Conservation (phyloP, 2,888 invertebrate genomes). For the Drosophila rellima region DNA sequence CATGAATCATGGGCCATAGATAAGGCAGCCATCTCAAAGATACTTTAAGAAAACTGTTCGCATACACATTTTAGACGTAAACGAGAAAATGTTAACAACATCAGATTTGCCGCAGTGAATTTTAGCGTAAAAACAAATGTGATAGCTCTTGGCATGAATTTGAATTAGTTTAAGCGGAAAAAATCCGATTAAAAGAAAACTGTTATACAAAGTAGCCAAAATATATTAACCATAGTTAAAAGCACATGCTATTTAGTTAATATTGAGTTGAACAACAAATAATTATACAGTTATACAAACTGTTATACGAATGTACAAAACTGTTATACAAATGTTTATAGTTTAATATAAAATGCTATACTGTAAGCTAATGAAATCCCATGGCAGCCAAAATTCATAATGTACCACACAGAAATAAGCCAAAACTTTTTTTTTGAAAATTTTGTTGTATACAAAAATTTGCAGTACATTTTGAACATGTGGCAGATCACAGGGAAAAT, state of each 20-base stretch:
- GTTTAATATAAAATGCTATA: not conserved
- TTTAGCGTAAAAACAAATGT: not conserved
- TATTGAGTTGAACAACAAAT: not conserved
- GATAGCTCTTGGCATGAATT: not conserved
- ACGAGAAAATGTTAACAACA: slow-evolving; percentile 5
- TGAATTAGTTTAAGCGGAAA: not conserved
- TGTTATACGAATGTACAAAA: not conserved
- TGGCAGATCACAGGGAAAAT: not conserved
- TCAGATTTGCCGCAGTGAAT: slow-evolving; percentile 11
- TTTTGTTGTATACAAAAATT: slow-evolving; percentile 13
- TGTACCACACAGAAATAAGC: not conserved
- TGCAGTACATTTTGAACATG: not conserved
- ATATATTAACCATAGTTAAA: no score
- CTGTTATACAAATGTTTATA: not conserved
- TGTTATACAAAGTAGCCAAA: not conserved
- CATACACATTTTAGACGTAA: not conserved
- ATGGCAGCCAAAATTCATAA: no score
- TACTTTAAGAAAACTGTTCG: slow-evolving; percentile 1
- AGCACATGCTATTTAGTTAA: not conserved
- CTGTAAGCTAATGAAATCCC: not conserved
- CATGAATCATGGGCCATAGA: slow-evolving; percentile 23
- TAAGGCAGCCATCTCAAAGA: slow-evolving; percentile 32
- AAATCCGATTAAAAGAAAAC: not conserved
- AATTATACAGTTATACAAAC: not conserved
- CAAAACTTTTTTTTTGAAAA: slow-evolving; percentile 1